Conservation (phyloP, 2,888 invertebrate species). For the Encarsia formosa region DNA sequence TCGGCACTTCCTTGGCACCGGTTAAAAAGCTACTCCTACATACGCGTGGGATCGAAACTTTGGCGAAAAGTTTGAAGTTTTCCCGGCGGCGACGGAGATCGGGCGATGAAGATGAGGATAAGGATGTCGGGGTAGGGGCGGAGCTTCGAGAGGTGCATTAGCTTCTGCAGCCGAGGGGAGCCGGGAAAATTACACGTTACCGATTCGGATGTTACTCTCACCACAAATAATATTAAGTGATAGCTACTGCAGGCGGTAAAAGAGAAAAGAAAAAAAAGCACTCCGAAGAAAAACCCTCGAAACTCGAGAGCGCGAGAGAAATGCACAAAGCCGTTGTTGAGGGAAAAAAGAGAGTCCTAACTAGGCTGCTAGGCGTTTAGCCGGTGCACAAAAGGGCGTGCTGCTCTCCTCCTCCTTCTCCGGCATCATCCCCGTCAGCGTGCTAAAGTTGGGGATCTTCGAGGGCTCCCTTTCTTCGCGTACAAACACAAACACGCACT, state of each 20-base stretch:
- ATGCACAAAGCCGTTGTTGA: constrained; percentile 3
- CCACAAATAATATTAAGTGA: too few relatives aligned
- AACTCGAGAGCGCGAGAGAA: constrained; percentile 12
- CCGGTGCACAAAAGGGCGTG: constrained; percentile 42
- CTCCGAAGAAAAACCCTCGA: too few relatives aligned
- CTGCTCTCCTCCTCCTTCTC: constrained; percentile 25
- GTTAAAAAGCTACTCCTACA: background rate
- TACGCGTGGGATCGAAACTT: background rate
- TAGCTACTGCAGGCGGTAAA: background rate
- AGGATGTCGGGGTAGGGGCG: too few relatives aligned
- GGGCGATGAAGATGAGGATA: too few relatives aligned
- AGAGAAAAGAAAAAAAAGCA: constrained; percentile 6
- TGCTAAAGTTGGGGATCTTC: constrained; percentile 27
- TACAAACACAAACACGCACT: constrained; percentile 20
- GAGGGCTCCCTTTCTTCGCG: constrained; percentile 11
- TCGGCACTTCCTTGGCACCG: too few relatives aligned
- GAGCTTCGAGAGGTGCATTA: too few relatives aligned
- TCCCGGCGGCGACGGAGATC: too few relatives aligned
- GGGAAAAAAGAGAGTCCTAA: constrained; percentile 34
- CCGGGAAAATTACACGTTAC: too few relatives aligned
- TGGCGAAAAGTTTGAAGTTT: too few relatives aligned
- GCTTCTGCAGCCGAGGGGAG: too few relatives aligned
- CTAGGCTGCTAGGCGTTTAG: constrained; percentile 41
- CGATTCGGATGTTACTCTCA: too few relatives aligned
- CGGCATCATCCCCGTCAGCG: constrained; percentile 5